Evolutionary conservation across 1,140 invertebrate species (phyloP), one percentile per base, ranked within the genome.

Genomic region (Atta colombica): DNA sequence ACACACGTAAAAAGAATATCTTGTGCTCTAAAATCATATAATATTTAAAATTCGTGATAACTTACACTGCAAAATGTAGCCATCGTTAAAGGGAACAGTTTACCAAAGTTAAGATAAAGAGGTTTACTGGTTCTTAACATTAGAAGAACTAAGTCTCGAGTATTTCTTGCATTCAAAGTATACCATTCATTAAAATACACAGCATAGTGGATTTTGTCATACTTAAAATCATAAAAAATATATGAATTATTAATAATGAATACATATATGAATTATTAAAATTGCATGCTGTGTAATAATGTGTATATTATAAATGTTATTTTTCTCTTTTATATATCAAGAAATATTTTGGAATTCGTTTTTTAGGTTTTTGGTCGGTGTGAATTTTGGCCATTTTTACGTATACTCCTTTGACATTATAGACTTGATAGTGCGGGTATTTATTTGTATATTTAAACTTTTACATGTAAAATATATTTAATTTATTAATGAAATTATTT

Each of bases 21-120:
- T 31, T 49, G 45, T 49, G 0, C 2, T 49, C 1, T 12, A 49
- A 49, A 49, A 49, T 49, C 5, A 10, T 49, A 31, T 31, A 25
- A 25, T 25, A 25, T 25, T 31, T 31, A 31, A 61, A 7, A 77
- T 61, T 39, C 16, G 0, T 25, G 14, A 14, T 14, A 21, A 66
- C 77, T 80, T 88, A 88, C 84, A 14, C 77, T 89, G 18, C 65
- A 77, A 53, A 86, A 77, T 14, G 72, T 77, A 60, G 31, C 10
- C 60, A 89, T 75, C 25, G 87, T 77, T n/a, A 90, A 35, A 10
- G 77, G 71, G 25, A 90, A 84, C 6, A 86, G 10, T 86, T 89
- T 86, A 18, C 87, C 82, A 4, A 75, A 49, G 0, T 75, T 89
- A 5, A 89, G 28, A 6, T 63, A 25, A 12, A 77, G 6, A 2